Evolutionary conservation across 2,797 vertebrate genomes (phyloP), one percentile per base, ranked within the genome.

Genomic region (Tapirus indicus): DNA sequence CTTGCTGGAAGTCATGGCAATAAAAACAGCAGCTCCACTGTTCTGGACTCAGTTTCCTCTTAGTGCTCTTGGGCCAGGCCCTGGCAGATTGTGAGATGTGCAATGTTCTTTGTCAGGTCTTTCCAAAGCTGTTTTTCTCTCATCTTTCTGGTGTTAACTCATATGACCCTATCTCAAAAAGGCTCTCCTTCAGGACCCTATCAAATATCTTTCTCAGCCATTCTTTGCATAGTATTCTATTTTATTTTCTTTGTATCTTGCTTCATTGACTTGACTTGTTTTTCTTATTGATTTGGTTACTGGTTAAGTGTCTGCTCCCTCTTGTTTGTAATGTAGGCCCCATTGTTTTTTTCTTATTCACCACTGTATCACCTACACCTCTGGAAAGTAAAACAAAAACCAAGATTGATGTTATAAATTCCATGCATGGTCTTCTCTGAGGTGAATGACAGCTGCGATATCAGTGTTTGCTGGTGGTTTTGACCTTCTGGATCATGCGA

Each of bases 311-410:
- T 60, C 60, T 79, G n/a, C 17, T 11, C 23, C 1, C 32, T 88
- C 38, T 10, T 21, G 32, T 68, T 35, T 94, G 9, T 38, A 79
- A 49, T 10, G 23, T 32, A 87, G 95, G 62, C 7, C 12, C 38
- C 47, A 11, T 58, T 44, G 17, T 74, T 84, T 35, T 64, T 32
- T 77, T 77, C 25, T 79, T 83, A 23, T 87, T 92, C 56, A 84
- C 12, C 35, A 47, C 5, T 21, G 3, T 66, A 58, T 62, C 16
- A 35, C 38, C 71, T 35, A 78, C 7, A 52, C 20, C 32, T 91
- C 82, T 96, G 41, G 68, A 71, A 80, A 75, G 5, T 44, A 52
- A 91, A 87, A 79, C n/a, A 84, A 58, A 82, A 92, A 27, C 27
- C 27, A 85, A 96, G 66, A 72, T 9, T 17, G 60, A 62, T 88